Evolutionary conservation across 2,888 invertebrate species (phyloP).

Genomic region (Thelaira solivaga): DNA sequence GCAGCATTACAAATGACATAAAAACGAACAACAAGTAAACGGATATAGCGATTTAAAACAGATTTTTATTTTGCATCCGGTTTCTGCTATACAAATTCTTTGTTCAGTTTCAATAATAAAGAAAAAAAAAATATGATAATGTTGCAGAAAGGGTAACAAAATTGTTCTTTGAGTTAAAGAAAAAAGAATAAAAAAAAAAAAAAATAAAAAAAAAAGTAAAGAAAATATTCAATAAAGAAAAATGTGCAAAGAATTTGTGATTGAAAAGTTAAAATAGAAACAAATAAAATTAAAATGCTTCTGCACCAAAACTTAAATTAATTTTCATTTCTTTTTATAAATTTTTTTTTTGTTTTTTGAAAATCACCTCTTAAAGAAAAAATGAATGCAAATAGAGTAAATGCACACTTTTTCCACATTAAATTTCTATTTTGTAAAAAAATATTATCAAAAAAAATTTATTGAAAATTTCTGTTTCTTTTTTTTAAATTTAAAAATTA

Average conservation of each 20-base stretch:
- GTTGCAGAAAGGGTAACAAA: not conserved
- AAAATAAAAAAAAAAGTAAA: not conserved
- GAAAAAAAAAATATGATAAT: not conserved
- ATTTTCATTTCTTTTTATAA: too few relatives aligned
- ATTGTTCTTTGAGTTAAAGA: not conserved
- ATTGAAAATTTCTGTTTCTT: too few relatives aligned
- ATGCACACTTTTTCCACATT: too few relatives aligned
- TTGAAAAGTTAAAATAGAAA: too few relatives aligned
- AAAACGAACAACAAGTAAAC: constrained; percentile 48
- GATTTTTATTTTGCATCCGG: constrained; percentile 43
- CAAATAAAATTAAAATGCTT: too few relatives aligned
- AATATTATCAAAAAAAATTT: too few relatives aligned
- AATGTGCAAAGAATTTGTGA: not conserved
- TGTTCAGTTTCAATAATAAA: constrained; percentile 21
- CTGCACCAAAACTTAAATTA: too few relatives aligned
- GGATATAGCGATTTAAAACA: constrained; percentile 56
- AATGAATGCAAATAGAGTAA: too few relatives aligned
- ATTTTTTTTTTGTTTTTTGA: too few relatives aligned
- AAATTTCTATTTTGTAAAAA: too few relatives aligned
- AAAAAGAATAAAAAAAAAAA: not conserved
- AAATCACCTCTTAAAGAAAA: too few relatives aligned
- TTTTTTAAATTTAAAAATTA: too few relatives aligned
- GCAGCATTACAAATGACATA: constrained; percentile 32
- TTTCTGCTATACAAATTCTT: constrained; percentile 39
- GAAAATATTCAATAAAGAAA: not conserved